Base-by-base conservation (phyloP, 2,113 vertebrate genomes). In the Synchiropus splendidus region DNA sequence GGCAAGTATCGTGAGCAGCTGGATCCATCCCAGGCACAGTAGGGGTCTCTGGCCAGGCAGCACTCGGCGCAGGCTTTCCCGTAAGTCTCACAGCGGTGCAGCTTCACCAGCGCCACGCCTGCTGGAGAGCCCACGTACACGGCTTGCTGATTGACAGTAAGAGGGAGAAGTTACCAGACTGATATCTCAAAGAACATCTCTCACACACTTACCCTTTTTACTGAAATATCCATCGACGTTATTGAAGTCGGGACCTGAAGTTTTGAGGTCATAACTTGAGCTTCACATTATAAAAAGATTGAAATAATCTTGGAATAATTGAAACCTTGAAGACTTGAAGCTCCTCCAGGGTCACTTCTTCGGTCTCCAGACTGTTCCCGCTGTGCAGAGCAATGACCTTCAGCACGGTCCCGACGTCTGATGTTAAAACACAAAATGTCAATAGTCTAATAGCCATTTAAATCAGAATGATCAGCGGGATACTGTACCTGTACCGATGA, bases 401-500 rank as follows among this genome's bases (percentile, higher is more conserved):
- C 58, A 98, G 69, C 18, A 98, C 86, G 0, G 83, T 90, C 6
- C 92, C 92, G 0, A 80, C 54, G 8, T 96, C 94, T 98, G 72
- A n/a, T n/a, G n/a, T n/a, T n/a, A n/a, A n/a, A n/a, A n/a, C n/a
- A n/a, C n/a, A n/a, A n/a, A n/a, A n/a, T n/a, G n/a, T n/a, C n/a
- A n/a, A n/a, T n/a, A n/a, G n/a, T n/a, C n/a, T n/a, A n/a, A n/a
- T n/a, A n/a, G n/a, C n/a, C n/a, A n/a, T n/a, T n/a, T n/a, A n/a
- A n/a, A n/a, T n/a, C n/a, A n/a, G n/a, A n/a, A n/a, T n/a, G n/a
- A n/a, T n/a, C n/a, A n/a, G n/a, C n/a, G n/a, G n/a, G n/a, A n/a
- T n/a, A n/a, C n/a, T n/a, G 2, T 61, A 88, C 95, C 93, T 75
- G 95, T 99, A 64, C 95, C 92, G 0, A 99, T 89, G 75, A 99